phyloP scores from a whole-genome alignment of 2,797 vertebrate species.

The Megalops cyprinoides region DNA sequence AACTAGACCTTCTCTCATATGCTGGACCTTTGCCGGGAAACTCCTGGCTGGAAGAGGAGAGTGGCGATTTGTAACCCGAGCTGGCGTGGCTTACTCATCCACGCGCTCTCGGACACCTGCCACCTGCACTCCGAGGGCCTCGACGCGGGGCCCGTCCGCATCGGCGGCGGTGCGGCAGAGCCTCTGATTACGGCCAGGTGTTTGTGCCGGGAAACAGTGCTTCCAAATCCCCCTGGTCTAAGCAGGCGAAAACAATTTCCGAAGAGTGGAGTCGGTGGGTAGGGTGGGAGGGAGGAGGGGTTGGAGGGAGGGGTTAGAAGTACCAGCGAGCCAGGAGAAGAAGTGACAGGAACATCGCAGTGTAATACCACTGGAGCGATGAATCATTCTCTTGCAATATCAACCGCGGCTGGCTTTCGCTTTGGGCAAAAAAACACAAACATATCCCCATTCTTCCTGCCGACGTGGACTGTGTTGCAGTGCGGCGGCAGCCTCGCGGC shows the following conservation, averaged over 20 bases:
- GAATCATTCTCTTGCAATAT: not conserved
- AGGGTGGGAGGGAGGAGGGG: not conserved
- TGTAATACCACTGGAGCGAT: not conserved
- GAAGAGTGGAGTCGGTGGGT: conserved; percentile 8
- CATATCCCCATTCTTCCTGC: too few species aligned
- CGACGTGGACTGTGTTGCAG: not conserved
- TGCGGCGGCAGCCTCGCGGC: not conserved
- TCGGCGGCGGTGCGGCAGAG: not conserved
- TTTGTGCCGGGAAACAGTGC: conserved; percentile 32
- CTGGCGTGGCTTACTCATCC: not conserved
- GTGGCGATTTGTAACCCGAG: not conserved
- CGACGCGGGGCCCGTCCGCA: not conserved
- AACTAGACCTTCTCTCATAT: too few species aligned
- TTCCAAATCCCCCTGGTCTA: conserved; percentile 24
- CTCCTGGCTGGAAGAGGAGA: not conserved
- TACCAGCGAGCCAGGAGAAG: not conserved
- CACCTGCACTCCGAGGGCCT: conserved; percentile 8
- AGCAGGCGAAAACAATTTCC: conserved; percentile 27
- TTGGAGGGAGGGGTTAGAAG: too few species aligned
- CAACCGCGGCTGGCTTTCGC: not conserved
- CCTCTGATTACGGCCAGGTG: conserved; percentile 24
- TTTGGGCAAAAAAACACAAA: not conserved
- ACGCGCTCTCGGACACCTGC: not conserved
- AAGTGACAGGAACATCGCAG: conserved; percentile 21
- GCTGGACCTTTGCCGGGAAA: not conserved